Base-by-base conservation (phyloP, 2,797 vertebrate genomes). In the Crypturellus tataupa region DNA sequence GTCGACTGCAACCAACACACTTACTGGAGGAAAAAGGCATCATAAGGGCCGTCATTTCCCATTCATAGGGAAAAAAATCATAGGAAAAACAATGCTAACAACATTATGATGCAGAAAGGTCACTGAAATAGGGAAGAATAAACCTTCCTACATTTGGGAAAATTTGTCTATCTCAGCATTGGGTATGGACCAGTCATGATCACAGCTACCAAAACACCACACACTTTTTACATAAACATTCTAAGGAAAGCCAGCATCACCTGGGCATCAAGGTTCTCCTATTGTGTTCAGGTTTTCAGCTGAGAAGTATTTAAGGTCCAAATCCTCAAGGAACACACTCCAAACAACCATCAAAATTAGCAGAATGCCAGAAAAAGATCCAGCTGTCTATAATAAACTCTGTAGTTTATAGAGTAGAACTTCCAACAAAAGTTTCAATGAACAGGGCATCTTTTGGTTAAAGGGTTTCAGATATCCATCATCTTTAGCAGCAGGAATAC, bases 71-170 rank as follows among this genome's bases (percentile, higher is more conserved):
- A 63, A 68, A 47, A 64, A 62, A 55, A 49, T 44, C 33, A 33
- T 1, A 40, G 1, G 1, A 59, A 64, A 68, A 85, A 35, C 8
- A 29, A 25, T 7, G 20, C 33, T 65, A 73, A 1, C 1, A 33
- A 67, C 37, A 71, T 33, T 58, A 14, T 67, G 65, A 46, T 33
- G 27, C 20, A 81, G 56, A 56, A 11, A 85, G 58, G 42, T n/a
- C 7, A 21, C 6, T 42, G 35, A 77, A n/a, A 14, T 7, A 77
- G 21, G 13, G 29, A 40, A 84, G 42, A 71, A 77, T 27, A 27
- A 49, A 49, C 2, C 6, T 58, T 51, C 49, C 29, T 42, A 62
- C 69, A 80, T 16, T 13, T 37, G 17, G 65, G 40, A 73, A 84
- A 91, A 87, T 24, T 75, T 24, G 29, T 46, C 49, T 78, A 10